Evolutionary conservation across 2,113 vertebrate genomes (phyloP).

Genomic region (Rhombomys opimus): DNA sequence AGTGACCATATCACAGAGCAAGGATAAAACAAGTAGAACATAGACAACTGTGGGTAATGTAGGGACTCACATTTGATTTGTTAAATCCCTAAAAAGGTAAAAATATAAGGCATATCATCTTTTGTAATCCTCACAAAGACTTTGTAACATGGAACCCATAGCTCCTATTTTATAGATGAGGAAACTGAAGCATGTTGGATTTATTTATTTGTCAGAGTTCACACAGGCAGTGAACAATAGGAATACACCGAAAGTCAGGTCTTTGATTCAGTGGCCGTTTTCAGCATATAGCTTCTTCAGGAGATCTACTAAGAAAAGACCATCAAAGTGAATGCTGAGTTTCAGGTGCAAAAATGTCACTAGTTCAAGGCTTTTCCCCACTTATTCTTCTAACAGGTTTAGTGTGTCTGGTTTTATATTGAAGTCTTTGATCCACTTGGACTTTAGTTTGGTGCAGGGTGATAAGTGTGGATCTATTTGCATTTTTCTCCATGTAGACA

Average conservation of each 20-base stretch:
- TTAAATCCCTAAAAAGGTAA: neutral
- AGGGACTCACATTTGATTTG: neutral
- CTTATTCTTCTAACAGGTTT: too few species aligned
- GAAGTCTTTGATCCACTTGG: too few species aligned
- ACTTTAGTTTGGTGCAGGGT: too few species aligned
- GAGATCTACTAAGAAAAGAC: neutral
- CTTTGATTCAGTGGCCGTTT: neutral
- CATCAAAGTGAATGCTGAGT: neutral
- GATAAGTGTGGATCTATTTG: too few species aligned
- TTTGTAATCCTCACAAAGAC: slow-evolving; percentile 23
- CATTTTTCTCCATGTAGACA: too few species aligned
- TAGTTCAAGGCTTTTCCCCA: too few species aligned
- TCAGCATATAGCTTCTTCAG: neutral
- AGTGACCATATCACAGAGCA: neutral
- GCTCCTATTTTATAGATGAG: neutral
- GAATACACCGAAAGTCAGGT: neutral
- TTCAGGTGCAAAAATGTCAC: neutral
- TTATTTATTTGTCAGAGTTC: neutral
- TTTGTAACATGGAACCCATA: neutral
- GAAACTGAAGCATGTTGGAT: neutral
- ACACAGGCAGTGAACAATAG: neutral
- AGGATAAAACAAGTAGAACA: neutral
- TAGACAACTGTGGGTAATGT: neutral
- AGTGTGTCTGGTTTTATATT: too few species aligned
- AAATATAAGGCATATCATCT: neutral